phyloP scores from a whole-genome alignment of 1,140 invertebrate species.

The Drosophila equinoxialis region DNA sequence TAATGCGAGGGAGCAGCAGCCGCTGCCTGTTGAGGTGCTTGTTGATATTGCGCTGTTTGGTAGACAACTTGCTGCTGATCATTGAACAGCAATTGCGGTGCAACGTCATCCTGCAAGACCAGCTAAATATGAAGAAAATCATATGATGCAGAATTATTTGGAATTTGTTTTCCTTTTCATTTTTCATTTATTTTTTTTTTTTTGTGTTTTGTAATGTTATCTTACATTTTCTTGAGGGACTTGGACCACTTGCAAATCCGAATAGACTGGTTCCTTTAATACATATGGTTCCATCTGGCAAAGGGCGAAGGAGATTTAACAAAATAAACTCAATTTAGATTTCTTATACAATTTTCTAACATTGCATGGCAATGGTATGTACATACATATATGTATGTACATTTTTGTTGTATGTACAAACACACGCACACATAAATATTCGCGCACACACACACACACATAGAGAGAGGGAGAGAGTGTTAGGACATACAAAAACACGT shows the following conservation, averaged over 20 bases:
- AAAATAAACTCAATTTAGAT: constrained; percentile 7
- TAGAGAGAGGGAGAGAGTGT: not conserved
- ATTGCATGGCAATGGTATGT: not conserved
- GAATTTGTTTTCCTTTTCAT: not conserved
- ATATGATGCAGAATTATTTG: no score
- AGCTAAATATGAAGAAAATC: constrained; percentile 46
- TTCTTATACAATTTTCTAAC: constrained; percentile 7
- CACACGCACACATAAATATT: constrained; percentile 3
- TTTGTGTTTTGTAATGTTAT: constrained; percentile 7
- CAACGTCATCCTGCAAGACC: constrained; percentile 66
- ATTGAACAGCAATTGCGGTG: constrained; percentile 70
- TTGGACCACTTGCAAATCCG: constrained; percentile 77
- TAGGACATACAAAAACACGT: constrained; percentile 4
- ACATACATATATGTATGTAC: constrained; percentile 1
- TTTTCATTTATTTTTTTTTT: not conserved
- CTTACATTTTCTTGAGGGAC: constrained; percentile 78
- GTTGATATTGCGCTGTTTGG: constrained; percentile 70
- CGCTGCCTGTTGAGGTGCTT: constrained; percentile 53
- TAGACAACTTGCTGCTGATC: constrained; percentile 80
- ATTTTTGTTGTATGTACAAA: constrained; percentile 13
- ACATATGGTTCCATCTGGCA: constrained; percentile 64
- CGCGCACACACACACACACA: not conserved
- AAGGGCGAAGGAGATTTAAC: not conserved
- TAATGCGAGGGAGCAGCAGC: constrained; percentile 62
- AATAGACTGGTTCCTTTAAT: constrained; percentile 67